A percentile compares a stretch with the other conserved stretches of the same genome.
Conservation (phyloP, 2,797 vertebrate species). For the Podarcis lilfordi region DNA sequence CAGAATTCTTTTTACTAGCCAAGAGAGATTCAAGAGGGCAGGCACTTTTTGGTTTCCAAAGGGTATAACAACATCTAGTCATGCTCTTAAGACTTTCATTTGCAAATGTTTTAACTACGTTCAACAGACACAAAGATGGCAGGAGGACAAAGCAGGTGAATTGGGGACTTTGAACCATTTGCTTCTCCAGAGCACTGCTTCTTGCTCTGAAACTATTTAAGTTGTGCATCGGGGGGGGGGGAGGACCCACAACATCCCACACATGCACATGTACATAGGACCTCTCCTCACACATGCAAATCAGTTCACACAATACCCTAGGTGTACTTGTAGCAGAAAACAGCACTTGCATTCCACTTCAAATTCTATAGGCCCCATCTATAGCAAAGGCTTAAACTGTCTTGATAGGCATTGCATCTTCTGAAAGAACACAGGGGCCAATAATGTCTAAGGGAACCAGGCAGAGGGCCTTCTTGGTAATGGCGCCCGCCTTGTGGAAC, state of each 20-base stretch:
- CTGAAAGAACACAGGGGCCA: too few relatives aligned
- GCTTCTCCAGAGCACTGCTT: background rate
- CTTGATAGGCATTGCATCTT: too few relatives aligned
- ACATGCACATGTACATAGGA: background rate
- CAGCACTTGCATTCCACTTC: too few relatives aligned
- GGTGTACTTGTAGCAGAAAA: too few relatives aligned
- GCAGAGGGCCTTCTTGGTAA: too few relatives aligned
- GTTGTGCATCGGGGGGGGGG: too few relatives aligned
- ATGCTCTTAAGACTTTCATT: constrained; percentile 15
- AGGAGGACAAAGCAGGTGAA: background rate
- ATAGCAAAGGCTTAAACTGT: too few relatives aligned
- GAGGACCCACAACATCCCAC: background rate
- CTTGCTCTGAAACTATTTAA: too few relatives aligned
- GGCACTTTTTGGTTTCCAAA: constrained; percentile 11
- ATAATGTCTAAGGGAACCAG: too few relatives aligned
- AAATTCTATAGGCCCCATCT: too few relatives aligned
- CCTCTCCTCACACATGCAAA: background rate
- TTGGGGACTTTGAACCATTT: background rate
- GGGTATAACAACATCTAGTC: background rate
- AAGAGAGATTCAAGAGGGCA: constrained; percentile 27
- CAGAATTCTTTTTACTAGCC: constrained; percentile 14
- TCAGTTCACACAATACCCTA: background rate
- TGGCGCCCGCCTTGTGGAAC: too few relatives aligned
- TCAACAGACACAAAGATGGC: background rate
- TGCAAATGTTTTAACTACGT: constrained; percentile 5